Conservation (phyloP, 2,888 invertebrate species). For the Athetis lepigone region DNA sequence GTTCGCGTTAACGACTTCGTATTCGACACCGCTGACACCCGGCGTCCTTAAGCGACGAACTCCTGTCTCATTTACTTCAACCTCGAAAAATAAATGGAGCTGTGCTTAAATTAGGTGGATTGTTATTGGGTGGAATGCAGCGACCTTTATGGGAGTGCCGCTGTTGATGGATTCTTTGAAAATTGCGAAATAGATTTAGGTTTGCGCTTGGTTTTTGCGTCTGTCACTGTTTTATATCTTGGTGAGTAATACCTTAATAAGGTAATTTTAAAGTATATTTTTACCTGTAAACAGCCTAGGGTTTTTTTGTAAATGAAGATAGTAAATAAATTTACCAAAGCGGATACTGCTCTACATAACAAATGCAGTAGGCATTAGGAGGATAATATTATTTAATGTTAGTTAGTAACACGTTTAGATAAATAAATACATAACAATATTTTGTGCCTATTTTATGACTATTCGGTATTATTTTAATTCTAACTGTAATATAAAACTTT, state of each 20-base stretch:
- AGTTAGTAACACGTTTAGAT: not conserved
- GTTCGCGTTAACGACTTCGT: conserved; percentile 70
- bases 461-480: conserved; percentile 16
- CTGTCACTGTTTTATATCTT: conserved; percentile 9
- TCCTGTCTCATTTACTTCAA: conserved; percentile 69
- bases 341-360: not conserved
- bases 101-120: conserved; percentile 44
- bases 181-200: conserved; percentile 12
- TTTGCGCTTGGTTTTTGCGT: not conserved
- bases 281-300: conserved; percentile 9
- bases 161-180: conserved; percentile 25
- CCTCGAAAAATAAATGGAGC: conserved; percentile 62
- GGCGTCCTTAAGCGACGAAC: conserved; percentile 65
- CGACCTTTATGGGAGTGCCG: conserved; percentile 34
- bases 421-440: not conserved
- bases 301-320: conserved; percentile 1
- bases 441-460: not conserved
- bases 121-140: conserved; percentile 51
- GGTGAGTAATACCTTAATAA: conserved; percentile 14
- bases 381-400: not conserved
- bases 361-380: not conserved
- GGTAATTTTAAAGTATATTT: conserved; percentile 18
- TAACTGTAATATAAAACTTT: conserved; percentile 10
- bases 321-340: conserved; percentile 1
- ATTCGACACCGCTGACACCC: conserved; percentile 66